Conservation (phyloP, 1,140 invertebrate genomes). For the Drosophila kohkoa region DNA sequence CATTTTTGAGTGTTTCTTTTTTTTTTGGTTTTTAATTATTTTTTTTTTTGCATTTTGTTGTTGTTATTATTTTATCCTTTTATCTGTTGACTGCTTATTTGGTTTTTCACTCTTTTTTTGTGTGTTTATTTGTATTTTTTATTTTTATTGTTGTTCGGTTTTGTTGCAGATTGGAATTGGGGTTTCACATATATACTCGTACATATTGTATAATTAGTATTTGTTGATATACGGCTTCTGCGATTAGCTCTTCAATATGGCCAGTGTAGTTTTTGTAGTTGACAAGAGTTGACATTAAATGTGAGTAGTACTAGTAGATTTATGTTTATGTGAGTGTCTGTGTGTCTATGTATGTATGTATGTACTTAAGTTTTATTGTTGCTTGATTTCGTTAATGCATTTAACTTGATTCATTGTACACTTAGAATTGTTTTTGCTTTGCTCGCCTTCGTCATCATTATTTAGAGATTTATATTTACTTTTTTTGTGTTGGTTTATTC, state of each 20-base stretch:
- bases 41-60: conserved; percentile 20
- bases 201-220: conserved; percentile 26
- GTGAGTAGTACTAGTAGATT: background rate
- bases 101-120: conserved; percentile 34
- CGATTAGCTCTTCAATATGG: conserved; percentile 5
- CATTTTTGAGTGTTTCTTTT: conserved; percentile 28
- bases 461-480: conserved; percentile 18
- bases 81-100: conserved; percentile 17
- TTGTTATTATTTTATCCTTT: conserved; percentile 5
- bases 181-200: conserved; percentile 37
- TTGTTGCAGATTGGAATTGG: conserved; percentile 14
- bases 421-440: conserved; percentile 52
- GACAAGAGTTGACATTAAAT: conserved; percentile 3
- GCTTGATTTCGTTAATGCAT: conserved; percentile 42
- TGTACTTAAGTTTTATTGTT: conserved; percentile 37
- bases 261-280: conserved; percentile 8
- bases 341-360: conserved; percentile 27
- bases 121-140: conserved; percentile 6
- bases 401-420: conserved; percentile 58
- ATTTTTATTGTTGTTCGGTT: conserved; percentile 11
- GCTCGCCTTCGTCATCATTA: conserved; percentile 46
- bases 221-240: conserved; percentile 13
- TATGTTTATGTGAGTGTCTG: conserved; percentile 16
- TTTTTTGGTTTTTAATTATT: conserved; percentile 4
- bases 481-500: conserved; percentile 17